A percentile compares a stretch with the other conserved stretches of the same genome.
phyloP scores from a whole-genome alignment of 2,888 invertebrate genomes.

The Drosophila formosana region DNA sequence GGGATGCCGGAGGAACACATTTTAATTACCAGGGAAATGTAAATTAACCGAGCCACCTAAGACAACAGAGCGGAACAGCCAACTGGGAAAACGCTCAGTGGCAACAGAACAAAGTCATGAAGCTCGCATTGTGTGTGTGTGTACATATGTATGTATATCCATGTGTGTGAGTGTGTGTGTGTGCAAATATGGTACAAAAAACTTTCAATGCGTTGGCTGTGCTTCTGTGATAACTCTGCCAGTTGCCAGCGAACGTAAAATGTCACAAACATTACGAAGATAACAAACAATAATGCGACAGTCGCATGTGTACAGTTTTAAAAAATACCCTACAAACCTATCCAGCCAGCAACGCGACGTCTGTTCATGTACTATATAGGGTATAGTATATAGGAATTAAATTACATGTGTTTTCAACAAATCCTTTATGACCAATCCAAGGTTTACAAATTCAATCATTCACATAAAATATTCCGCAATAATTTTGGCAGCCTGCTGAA shows the following conservation, averaged over 20 bases:
- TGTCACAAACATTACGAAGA: constrained; percentile 43
- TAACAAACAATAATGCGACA: constrained; percentile 34
- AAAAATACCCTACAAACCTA: constrained; percentile 23
- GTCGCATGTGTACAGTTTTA: not conserved
- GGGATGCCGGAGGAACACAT: constrained; percentile 57
- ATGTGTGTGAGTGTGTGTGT: not conserved
- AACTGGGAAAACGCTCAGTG: constrained; percentile 48
- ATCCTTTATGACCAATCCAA: too few relatives aligned
- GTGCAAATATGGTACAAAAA: constrained; percentile 55
- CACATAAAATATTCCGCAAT: too few relatives aligned
- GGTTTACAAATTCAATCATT: too few relatives aligned
- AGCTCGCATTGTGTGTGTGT: constrained; percentile 31
- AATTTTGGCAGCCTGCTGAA: not conserved
- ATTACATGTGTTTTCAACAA: too few relatives aligned
- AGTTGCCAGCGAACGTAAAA: constrained; percentile 49
- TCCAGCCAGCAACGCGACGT: too few relatives aligned
- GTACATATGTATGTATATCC: not conserved
- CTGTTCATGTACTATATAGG: too few relatives aligned
- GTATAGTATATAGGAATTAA: too few relatives aligned
- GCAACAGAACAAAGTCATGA: constrained; percentile 60
- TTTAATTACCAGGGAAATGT: constrained; percentile 80
- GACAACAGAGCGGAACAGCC: constrained; percentile 66
- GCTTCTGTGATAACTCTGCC: constrained; percentile 64
- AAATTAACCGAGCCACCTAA: constrained; percentile 76
- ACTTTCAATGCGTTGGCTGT: constrained; percentile 53